Percentiles rank a stretch among this genome's conserved stretches.
phyloP scores from a whole-genome alignment of 2,113 vertebrate genomes.

The Pampusana beccarii region DNA sequence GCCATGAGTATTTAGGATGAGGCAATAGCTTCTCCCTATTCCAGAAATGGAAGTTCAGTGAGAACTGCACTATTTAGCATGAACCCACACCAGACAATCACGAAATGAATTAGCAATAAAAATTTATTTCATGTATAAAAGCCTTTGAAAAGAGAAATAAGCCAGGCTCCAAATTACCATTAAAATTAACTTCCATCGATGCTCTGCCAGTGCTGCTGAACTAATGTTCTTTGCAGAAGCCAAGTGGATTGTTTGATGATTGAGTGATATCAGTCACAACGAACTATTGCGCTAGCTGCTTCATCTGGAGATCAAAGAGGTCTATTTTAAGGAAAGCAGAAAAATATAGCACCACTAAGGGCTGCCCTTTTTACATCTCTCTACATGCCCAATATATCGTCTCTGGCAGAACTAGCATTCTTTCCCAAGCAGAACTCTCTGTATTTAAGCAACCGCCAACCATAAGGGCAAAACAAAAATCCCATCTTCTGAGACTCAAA shows the following conservation, averaged over 20 bases:
- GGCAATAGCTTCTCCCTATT: not conserved
- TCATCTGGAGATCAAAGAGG: slow-evolving; percentile 9
- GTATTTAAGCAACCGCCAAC: not conserved
- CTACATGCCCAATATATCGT: not conserved
- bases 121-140: slow-evolving; percentile 25
- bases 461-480: not conserved
- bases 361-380: not conserved
- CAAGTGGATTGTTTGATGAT: not conserved
- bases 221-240: slow-evolving; percentile 40
- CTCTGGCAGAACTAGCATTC: not conserved
- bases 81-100: not conserved
- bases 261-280: slow-evolving; percentile 32
- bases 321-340: not conserved
- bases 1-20: not conserved
- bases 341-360: not conserved
- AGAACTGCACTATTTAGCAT: not conserved
- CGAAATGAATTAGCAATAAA: slow-evolving; percentile 47
- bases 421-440: not conserved
- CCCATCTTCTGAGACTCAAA: not conserved
- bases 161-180: slow-evolving; percentile 12
- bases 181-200: slow-evolving; percentile 41
- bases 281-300: not conserved
- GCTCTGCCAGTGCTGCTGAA: slow-evolving; percentile 32
- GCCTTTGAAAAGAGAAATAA: slow-evolving; percentile 32
- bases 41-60: not conserved